Base-by-base conservation (phyloP, 2,888 invertebrate species). In the Tachina grossa region DNA sequence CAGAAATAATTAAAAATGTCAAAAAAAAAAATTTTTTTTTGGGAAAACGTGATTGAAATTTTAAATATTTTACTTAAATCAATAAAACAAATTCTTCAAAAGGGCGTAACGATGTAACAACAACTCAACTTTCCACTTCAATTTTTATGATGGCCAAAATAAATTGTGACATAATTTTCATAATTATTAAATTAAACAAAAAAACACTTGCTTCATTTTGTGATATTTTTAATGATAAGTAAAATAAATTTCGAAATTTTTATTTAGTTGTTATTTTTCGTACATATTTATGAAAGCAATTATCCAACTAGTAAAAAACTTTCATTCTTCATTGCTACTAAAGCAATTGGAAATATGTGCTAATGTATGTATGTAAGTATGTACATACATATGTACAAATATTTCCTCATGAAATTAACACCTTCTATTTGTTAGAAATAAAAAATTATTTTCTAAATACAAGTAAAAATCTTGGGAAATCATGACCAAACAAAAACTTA, bases 291-390 rank as follows among this genome's bases (percentile, higher is more conserved):
- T 47, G 47, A 76, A 63, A 57, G 1, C 76, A 1, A 53, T 81
- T 81, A 77, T 45, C 43, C 16, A 8, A 31, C n/a, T 9, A 57
- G 49, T 65, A 55, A 82, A 49, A 69, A 71, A 86, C 85, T 86
- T 86, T 86, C 85, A 69, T 77, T 80, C 83, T 86, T 83, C 82
- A 76, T 69, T 71, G 63, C 49, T 71, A 57, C 49, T 51, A 31
- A n/a, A 53, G 43, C 39, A 41, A 76, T 63, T 55, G 9, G 41
- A 39, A 69, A 61, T 59, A 49, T 39, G 41, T 47, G 6, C 45
- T 8, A 59, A 53, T 84, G 69, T 69, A 19, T 49, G 19, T 31
- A 6, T 31, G 31, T 31, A 31, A 6, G 0, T 31, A 31, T n/a
- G n/a, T 6, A 6, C 31, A 31, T 31, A 51, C 10, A 51, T 16